Base-by-base conservation (phyloP, 2,113 vertebrate species). In the Hypocryptadius cinnamomeus region DNA sequence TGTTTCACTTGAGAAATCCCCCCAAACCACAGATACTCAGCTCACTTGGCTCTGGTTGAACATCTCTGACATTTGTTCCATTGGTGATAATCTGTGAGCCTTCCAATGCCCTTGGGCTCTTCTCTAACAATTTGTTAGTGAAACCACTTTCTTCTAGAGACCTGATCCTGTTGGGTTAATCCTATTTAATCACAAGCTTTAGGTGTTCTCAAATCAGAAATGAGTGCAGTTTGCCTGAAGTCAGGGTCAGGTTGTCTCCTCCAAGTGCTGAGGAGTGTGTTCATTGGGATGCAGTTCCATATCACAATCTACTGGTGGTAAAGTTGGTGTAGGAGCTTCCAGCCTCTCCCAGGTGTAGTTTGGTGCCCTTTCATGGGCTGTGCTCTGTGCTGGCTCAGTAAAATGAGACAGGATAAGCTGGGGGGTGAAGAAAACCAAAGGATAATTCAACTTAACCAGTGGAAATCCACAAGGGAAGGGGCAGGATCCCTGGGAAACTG, bases 21-120 rank as follows among this genome's bases (percentile, higher is more conserved):
- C 65, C 78, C 6, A 1, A 27, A 18, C 6, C 3, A 37, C 2
- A 53, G 63, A 8, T 1, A 1, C 23, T 9, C 27, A 6, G 50
- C 60, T 84, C 56, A 0, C 50, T 5, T 59, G 30, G 60, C 30
- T 4, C 56, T 51, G 5, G 9, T 3, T 23, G 73, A 20, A 8
- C 25, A 19, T 6, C 19, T 69, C 51, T 20, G 44, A 8, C 16
- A 4, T 78, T 48, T 31, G n/a, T 83, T 82, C 57, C n/a, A 5
- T 8, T 42, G 20, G 18, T 70, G 70, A 59, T 17, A 66, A 59
- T 39, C 60, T 22, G 4, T 5, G 5, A 61, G 53, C 65, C 60
- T 54, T 59, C 11, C 1, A 4, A 0, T 42, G 73, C 40, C 45
- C 61, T 61, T 54, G 53, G 48, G 59, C n/a, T 61, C 25, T 77